phyloP scores from a whole-genome alignment of 2,888 invertebrate species.

The Tineola bisselliella region DNA sequence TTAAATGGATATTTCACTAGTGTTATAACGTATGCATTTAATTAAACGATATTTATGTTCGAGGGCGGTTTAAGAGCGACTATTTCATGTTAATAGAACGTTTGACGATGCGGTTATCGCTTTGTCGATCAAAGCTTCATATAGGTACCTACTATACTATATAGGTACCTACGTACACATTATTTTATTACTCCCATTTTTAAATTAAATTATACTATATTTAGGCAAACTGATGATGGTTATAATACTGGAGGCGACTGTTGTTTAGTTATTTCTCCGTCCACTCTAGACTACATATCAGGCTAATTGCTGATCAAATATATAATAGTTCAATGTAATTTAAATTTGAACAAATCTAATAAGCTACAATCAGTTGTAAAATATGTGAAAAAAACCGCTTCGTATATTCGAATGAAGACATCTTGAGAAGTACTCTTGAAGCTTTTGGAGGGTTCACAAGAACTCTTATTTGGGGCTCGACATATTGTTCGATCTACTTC shows the following conservation, averaged over 20 bases:
- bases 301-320: too few species aligned
- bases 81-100: background rate
- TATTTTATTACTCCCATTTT: too few species aligned
- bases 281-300: too few species aligned
- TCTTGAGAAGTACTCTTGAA: slow-evolving; percentile 36
- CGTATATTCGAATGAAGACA: slow-evolving; percentile 40
- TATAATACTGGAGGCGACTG: too few species aligned
- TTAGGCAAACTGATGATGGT: too few species aligned
- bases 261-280: too few species aligned
- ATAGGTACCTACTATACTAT: background rate
- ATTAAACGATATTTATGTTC: background rate
- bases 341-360: background rate
- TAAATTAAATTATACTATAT: too few species aligned
- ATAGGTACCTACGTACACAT: too few species aligned
- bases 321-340: too few species aligned
- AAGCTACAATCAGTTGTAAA: slow-evolving; percentile 23
- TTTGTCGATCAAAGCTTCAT: background rate
- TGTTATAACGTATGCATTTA: background rate
- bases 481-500: slow-evolving; percentile 67
- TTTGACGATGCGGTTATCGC: background rate
- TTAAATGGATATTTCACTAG: background rate
- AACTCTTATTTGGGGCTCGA: slow-evolving; percentile 44
- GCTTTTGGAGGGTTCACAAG: slow-evolving; percentile 41
- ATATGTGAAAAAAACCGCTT: slow-evolving; percentile 66
- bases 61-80: background rate